These are phyloP conservation scores for Zygothrica quintamaculata DNA, from an alignment of 2,888 invertebrate genomes.

Conservation along the genomic window DNA sequence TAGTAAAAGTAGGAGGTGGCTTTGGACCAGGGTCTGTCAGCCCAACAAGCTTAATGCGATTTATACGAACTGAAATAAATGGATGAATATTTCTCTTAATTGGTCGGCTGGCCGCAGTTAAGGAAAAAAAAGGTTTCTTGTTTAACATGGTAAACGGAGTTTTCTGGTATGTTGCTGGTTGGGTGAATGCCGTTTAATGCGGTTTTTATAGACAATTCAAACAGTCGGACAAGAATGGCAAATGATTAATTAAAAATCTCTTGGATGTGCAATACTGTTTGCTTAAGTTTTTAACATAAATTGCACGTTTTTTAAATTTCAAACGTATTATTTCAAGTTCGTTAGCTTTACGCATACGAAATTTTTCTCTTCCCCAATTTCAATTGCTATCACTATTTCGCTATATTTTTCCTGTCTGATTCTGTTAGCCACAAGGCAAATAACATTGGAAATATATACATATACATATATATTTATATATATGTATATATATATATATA, in stretches of 20 bases:
- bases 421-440: conserved; percentile 71
- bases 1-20: background rate
- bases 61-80: conserved; percentile 71
- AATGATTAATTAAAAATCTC: conserved; percentile 71
- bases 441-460: conserved; percentile 57
- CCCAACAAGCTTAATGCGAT: conserved; percentile 73
- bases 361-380: conserved; percentile 32
- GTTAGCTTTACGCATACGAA: conserved; percentile 82
- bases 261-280: conserved; percentile 47
- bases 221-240: conserved; percentile 52
- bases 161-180: background rate
- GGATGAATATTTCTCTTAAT: conserved; percentile 67
- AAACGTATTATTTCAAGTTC: conserved; percentile 84
- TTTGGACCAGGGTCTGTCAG: conserved; percentile 40
- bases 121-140: conserved; percentile 74
- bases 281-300: conserved; percentile 75
- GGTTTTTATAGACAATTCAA: conserved; percentile 81
- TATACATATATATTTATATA: conserved; percentile 14
- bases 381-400: conserved; percentile 4
- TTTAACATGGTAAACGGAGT: conserved; percentile 50
- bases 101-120: conserved; percentile 75
- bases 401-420: conserved; percentile 15
- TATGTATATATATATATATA: conserved; percentile 17
- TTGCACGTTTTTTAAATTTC: conserved; percentile 81
- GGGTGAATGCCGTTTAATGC: conserved; percentile 65